phyloP scores from a whole-genome alignment of 2,113 vertebrate species.

The Scytalopus superciliaris region DNA sequence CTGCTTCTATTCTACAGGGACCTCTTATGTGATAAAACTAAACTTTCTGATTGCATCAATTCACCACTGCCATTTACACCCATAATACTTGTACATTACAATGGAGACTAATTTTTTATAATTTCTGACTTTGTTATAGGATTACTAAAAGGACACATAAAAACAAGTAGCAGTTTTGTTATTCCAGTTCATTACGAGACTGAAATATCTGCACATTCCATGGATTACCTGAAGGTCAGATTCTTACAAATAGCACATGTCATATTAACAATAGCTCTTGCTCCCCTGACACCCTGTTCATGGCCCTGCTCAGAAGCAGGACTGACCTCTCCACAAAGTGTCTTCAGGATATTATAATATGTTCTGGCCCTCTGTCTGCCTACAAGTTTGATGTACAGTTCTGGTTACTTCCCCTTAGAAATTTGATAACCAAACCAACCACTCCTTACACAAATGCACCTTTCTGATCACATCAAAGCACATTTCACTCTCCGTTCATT shows the following conservation, averaged over 20 bases:
- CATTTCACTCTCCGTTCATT: not conserved
- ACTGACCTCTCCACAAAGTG: not conserved
- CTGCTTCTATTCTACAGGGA: not conserved
- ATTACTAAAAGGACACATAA: not conserved
- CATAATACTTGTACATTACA: not conserved
- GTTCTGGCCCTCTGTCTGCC: not conserved
- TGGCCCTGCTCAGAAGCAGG: not conserved
- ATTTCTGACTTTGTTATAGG: not conserved
- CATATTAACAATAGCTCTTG: not conserved
- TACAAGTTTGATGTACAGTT: not conserved
- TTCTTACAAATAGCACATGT: not conserved
- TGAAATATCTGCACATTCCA: not conserved
- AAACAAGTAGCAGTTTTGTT: not conserved
- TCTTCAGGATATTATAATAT: not conserved
- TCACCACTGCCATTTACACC: not conserved
- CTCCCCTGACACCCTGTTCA: accelerated
- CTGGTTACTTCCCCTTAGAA: not conserved
- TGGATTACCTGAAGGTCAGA: not conserved
- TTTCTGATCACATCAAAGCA: not conserved
- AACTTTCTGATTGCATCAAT: not conserved
- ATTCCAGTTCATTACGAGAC: not conserved
- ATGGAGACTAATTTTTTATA: not conserved
- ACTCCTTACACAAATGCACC: not conserved
- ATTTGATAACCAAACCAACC: constrained; percentile 3
- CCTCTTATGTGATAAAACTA: not conserved